phyloP scores from a whole-genome alignment of 2,888 invertebrate species.

The Pinctada fucata region DNA sequence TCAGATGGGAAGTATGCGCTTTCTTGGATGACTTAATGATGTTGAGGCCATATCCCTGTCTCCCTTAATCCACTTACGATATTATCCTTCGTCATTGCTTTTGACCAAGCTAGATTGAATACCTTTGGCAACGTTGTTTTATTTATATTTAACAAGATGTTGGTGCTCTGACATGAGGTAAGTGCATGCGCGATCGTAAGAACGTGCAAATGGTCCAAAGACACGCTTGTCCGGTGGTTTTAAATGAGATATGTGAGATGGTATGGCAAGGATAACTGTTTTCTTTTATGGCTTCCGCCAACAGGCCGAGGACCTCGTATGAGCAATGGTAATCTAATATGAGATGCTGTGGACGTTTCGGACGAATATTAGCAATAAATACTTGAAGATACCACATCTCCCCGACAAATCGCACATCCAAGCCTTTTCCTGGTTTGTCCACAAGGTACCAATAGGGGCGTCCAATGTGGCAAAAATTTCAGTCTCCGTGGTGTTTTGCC shows the following conservation, averaged over 20 bases:
- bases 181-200: conserved; percentile 41
- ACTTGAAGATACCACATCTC: too few species aligned
- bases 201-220: conserved; percentile 39
- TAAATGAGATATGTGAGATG: conserved; percentile 45
- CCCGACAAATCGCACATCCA: conserved; percentile 25
- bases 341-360: conserved; percentile 18
- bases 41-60: conserved; percentile 41
- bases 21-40: conserved; percentile 29
- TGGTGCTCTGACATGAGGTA: conserved; percentile 30
- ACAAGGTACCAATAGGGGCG: conserved; percentile 10
- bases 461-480: neutral
- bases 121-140: conserved; percentile 42
- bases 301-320: conserved; percentile 21
- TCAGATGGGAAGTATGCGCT: neutral
- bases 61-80: conserved; percentile 41
- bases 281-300: conserved; percentile 19
- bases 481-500: neutral
- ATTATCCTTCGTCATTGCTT: conserved; percentile 32
- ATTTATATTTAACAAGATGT: conserved; percentile 33
- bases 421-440: conserved; percentile 30
- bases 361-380: neutral
- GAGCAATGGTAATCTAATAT: conserved; percentile 22
- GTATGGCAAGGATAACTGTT: conserved; percentile 42
- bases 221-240: conserved; percentile 43
- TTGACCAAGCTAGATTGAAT: conserved; percentile 37